phyloP scores from a whole-genome alignment of 2,888 invertebrate genomes.

The Nemurella pictetii region DNA sequence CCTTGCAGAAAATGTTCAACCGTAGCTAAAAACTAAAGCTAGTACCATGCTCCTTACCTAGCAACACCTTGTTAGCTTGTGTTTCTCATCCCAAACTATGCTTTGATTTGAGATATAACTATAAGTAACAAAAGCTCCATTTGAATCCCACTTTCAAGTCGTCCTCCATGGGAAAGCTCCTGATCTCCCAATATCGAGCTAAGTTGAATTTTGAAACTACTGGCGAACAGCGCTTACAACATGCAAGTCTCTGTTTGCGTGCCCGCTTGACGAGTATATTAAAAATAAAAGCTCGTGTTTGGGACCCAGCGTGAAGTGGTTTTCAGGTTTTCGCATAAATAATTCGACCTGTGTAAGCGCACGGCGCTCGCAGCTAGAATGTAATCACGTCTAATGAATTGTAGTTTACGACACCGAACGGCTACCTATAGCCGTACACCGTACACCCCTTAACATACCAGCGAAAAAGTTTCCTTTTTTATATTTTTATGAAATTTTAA shows the following conservation, averaged over 20 bases:
- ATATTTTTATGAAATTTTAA: constrained; percentile 3
- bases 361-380: not conserved
- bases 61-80: too few relatives aligned
- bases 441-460: not conserved
- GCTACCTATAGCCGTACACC: not conserved
- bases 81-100: too few relatives aligned
- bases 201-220: too few relatives aligned
- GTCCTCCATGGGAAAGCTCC: too few relatives aligned
- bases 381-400: not conserved
- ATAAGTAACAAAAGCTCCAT: too few relatives aligned
- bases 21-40: too few relatives aligned
- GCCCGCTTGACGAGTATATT: not conserved
- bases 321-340: not conserved
- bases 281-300: not conserved
- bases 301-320: not conserved
- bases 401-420: not conserved
- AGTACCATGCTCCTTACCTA: too few relatives aligned
- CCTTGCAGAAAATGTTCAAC: not conserved
- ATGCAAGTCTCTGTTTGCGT: not conserved
- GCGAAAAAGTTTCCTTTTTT: not conserved
- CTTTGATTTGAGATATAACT: too few relatives aligned
- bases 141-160: too few relatives aligned
- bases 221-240: too few relatives aligned
- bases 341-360: not conserved
- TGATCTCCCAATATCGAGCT: too few relatives aligned